These are phyloP conservation scores for Gonatopus flavifemur DNA, from an alignment of 1,140 invertebrate genomes.

Conservation along the genomic window DNA sequence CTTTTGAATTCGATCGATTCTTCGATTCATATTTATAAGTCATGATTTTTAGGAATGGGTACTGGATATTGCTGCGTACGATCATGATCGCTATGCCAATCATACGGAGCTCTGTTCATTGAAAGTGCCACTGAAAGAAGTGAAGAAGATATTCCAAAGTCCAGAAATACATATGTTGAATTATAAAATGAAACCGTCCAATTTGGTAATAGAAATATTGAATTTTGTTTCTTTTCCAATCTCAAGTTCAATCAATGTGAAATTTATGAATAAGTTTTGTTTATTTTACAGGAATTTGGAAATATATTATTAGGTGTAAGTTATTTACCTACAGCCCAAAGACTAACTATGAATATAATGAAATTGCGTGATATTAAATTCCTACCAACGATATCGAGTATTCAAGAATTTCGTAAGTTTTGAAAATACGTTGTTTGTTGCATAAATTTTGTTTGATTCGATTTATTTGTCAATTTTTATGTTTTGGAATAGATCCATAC, in stretches of 20 bases:
- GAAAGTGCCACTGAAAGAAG: conserved; percentile 45
- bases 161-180: conserved; percentile 52
- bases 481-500: conserved; percentile 57
- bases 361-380: conserved; percentile 57
- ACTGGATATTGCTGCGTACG: conserved; percentile 43
- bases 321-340: conserved; percentile 63
- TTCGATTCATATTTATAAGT: conserved; percentile 9
- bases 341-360: conserved; percentile 59
- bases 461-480: neutral
- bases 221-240: neutral
- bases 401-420: conserved; percentile 57
- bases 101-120: conserved; percentile 52
- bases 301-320: conserved; percentile 60
- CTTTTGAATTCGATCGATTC: too few relatives aligned
- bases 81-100: conserved; percentile 54
- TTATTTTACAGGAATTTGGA: conserved; percentile 50
- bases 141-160: conserved; percentile 42
- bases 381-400: conserved; percentile 34
- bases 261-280: conserved; percentile 4
- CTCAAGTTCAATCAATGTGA: neutral
- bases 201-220: conserved; percentile 33
- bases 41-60: conserved; percentile 50
- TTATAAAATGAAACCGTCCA: conserved; percentile 50
- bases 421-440: neutral
- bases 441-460: conserved; percentile 1